Conservation (phyloP, 2,888 invertebrate genomes). For the Leptodirus hochenwartii region DNA sequence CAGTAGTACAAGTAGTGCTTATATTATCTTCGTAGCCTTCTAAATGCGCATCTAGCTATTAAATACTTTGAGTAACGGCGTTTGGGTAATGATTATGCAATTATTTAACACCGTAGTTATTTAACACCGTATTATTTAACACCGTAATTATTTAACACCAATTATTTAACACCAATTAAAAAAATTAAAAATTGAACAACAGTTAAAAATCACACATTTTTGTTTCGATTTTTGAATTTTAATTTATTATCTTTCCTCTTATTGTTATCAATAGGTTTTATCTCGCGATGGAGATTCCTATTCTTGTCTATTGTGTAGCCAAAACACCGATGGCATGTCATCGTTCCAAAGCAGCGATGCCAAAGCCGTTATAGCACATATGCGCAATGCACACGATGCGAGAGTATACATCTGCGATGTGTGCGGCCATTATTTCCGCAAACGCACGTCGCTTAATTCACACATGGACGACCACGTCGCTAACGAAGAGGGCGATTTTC, state of each 20-base stretch:
- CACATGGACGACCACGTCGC: conserved; percentile 47
- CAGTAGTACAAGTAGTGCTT: too few species aligned
- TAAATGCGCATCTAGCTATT: too few species aligned
- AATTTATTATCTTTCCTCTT: conserved; percentile 6
- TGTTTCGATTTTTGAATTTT: conserved; percentile 1
- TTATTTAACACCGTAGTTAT: too few species aligned
- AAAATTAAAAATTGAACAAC: too few species aligned
- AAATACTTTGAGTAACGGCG: too few species aligned
- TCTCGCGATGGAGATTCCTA: conserved; percentile 29
- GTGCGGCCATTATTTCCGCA: conserved; percentile 46
- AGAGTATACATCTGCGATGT: conserved; percentile 51
- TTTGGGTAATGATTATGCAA: too few species aligned
- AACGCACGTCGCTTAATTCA: conserved; percentile 39
- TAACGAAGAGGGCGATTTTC: conserved; percentile 41
- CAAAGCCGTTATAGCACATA: conserved; percentile 39
- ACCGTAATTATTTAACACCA: too few species aligned
- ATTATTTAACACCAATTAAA: too few species aligned
- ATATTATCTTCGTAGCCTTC: too few species aligned
- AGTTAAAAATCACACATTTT: neutral
- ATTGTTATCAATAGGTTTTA: conserved; percentile 13
- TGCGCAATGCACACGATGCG: conserved; percentile 39
- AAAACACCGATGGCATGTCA: conserved; percentile 24
- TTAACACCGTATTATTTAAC: too few species aligned
- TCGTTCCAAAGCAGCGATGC: conserved; percentile 35
- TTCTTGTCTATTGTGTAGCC: conserved; percentile 34